These are phyloP conservation scores for Hucho hucho DNA, from an alignment of 2,113 vertebrate genomes.

Conservation along the genomic window DNA sequence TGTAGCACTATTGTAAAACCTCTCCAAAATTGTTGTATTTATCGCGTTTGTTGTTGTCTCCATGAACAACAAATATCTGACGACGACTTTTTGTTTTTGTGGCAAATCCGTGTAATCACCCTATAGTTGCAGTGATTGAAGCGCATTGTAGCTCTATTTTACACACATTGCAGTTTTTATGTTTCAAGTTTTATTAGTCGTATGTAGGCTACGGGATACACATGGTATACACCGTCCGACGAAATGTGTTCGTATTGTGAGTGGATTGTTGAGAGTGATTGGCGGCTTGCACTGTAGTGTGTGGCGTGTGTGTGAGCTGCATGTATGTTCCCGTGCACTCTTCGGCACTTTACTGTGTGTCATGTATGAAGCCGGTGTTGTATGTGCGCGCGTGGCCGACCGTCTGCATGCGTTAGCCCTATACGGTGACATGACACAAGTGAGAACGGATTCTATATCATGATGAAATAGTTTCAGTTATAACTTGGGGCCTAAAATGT, in stretches of 20 bases:
- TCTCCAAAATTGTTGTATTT: conserved; percentile 44
- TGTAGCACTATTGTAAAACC: conserved; percentile 33
- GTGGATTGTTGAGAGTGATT: conserved; percentile 33
- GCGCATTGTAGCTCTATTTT: not conserved
- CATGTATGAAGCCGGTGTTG: conserved; percentile 67
- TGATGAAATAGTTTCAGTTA: conserved; percentile 9
- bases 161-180: conserved; percentile 31
- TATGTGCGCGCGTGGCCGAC: conserved; percentile 62
- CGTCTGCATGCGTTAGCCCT: conserved; percentile 33
- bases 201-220: too few species aligned
- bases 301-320: conserved; percentile 36
- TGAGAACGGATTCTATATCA: conserved; percentile 18
- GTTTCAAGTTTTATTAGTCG: not conserved
- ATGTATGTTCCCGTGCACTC: conserved; percentile 50
- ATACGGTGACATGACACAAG: conserved; percentile 53
- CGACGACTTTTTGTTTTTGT: conserved; percentile 55
- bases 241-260: conserved; percentile 15
- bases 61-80: conserved; percentile 56
- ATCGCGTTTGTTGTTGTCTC: conserved; percentile 56
- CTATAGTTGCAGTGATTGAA: conserved; percentile 37
- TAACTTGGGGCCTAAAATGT: conserved; percentile 27
- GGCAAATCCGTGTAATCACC: conserved; percentile 45
- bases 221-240: too few species aligned
- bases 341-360: conserved; percentile 62
- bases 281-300: conserved; percentile 22